These are phyloP conservation scores for Mechanitis mazaeus DNA, from an alignment of 2,888 invertebrate species.

Conservation along the genomic window DNA sequence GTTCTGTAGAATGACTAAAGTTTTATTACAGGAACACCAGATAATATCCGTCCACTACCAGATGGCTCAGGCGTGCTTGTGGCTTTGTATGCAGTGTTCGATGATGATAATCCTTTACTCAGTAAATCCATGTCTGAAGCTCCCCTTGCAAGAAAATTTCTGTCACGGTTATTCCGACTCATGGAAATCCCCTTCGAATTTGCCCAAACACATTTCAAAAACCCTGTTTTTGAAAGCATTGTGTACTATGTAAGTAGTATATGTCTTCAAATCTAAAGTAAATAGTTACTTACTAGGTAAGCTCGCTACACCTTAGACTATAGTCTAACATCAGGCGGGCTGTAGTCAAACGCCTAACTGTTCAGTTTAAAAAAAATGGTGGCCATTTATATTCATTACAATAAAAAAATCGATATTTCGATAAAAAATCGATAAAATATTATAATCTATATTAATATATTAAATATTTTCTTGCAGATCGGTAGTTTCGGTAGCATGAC, in stretches of 20 bases:
- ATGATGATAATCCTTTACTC: slow-evolving; percentile 77
- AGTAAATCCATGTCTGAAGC: slow-evolving; percentile 75
- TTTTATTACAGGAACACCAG: slow-evolving; percentile 72
- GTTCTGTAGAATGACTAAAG: background rate
- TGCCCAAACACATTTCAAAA: slow-evolving; percentile 80
- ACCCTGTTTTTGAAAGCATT: slow-evolving; percentile 78
- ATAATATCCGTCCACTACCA: slow-evolving; percentile 76
- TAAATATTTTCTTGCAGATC: slow-evolving; percentile 62
- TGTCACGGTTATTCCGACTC: slow-evolving; percentile 76
- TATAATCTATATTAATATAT: no score
- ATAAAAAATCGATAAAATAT: no score
- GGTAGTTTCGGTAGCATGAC: slow-evolving; percentile 78
- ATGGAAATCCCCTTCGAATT: slow-evolving; percentile 80
- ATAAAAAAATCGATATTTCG: no score
- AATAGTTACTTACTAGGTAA: no score
- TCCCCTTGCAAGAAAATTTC: slow-evolving; percentile 80
- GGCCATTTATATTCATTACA: background rate
- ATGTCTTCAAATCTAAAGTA: background rate
- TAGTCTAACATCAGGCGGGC: no score
- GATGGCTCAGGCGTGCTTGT: slow-evolving; percentile 83
- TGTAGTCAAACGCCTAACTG: no score
- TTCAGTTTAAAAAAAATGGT: no score
- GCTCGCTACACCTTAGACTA: no score
- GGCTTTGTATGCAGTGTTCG: slow-evolving; percentile 70
- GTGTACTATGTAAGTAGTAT: slow-evolving; percentile 74